A percentile compares a stretch with the other conserved stretches of the same genome.
phyloP scores from a whole-genome alignment of 2,797 vertebrate species.

The Sorex maritimensis region DNA sequence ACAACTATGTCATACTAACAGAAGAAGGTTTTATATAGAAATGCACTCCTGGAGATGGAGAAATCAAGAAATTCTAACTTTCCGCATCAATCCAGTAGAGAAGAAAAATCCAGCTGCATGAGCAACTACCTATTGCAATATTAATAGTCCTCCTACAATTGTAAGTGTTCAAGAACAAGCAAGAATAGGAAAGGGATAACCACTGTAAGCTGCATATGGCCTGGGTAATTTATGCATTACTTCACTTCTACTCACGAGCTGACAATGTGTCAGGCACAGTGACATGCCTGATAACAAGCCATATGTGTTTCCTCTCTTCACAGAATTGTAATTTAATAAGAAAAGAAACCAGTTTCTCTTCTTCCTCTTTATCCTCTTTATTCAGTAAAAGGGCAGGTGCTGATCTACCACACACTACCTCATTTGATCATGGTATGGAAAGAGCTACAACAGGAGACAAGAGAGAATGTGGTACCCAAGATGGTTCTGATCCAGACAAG shows the following conservation, averaged over 20 bases:
- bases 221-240: background rate
- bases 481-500: background rate
- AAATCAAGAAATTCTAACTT: slow-evolving; percentile 25
- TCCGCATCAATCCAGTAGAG: background rate
- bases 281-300: background rate
- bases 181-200: background rate
- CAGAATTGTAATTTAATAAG: background rate
- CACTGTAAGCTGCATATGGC: background rate
- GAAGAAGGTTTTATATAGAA: slow-evolving; percentile 6
- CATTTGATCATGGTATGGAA: background rate
- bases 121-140: background rate
- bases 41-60: background rate
- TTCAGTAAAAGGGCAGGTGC: no score
- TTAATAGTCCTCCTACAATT: background rate
- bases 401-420: no score
- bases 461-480: background rate
- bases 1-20: background rate
- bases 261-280: background rate
- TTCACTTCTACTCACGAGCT: background rate
- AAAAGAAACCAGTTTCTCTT: background rate
- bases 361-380: no score
- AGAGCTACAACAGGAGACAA: background rate
- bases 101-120: background rate
- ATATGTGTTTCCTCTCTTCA: background rate
- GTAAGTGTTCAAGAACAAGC: background rate